Percentiles rank a stretch among this genome's conserved stretches.
These are phyloP conservation scores for Nudaria mundana DNA, from an alignment of 2,888 invertebrate genomes.

Conservation along the genomic window DNA sequence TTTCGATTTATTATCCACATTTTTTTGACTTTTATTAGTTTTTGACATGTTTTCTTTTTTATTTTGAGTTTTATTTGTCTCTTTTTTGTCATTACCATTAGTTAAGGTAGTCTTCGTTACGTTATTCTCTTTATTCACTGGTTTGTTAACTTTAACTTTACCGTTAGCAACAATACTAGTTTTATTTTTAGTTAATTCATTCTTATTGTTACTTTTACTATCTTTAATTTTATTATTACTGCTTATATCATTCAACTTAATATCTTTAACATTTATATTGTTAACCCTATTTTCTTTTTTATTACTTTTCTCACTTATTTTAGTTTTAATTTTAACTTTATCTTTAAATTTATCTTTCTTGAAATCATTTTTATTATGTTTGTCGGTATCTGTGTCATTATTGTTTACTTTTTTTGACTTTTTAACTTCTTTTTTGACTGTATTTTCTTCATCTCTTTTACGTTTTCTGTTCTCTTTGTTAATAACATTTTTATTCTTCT, in stretches of 20 bases:
- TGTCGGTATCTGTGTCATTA: conserved; percentile 12
- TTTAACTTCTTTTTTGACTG: conserved; percentile 2
- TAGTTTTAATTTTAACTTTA: conserved; percentile 9
- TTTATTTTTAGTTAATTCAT: conserved; percentile 11
- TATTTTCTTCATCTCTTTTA: conserved; percentile 15
- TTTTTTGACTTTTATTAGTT: conserved; percentile 22
- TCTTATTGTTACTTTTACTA: not conserved
- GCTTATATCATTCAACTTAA: conserved; percentile 32
- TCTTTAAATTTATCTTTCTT: not conserved
- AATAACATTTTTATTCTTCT: conserved; percentile 37
- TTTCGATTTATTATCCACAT: conserved; percentile 52
- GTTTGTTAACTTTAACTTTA: conserved; percentile 5
- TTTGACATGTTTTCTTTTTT: conserved; percentile 2
- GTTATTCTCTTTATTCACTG: conserved; percentile 12
- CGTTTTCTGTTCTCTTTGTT: conserved; percentile 52
- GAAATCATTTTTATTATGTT: conserved; percentile 19
- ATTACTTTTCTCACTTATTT: conserved; percentile 9
- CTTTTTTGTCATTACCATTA: conserved; percentile 10
- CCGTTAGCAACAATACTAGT: not conserved
- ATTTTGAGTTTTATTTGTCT: not conserved
- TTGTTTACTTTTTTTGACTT: conserved; percentile 29
- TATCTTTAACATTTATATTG: conserved; percentile 22
- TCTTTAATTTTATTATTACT: conserved; percentile 6
- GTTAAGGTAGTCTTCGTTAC: conserved; percentile 6
- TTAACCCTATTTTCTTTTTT: conserved; percentile 7